Percentiles rank a stretch among this genome's conserved stretches.
phyloP scores from a whole-genome alignment of 1,140 invertebrate genomes.

The Coelopa frigida region DNA sequence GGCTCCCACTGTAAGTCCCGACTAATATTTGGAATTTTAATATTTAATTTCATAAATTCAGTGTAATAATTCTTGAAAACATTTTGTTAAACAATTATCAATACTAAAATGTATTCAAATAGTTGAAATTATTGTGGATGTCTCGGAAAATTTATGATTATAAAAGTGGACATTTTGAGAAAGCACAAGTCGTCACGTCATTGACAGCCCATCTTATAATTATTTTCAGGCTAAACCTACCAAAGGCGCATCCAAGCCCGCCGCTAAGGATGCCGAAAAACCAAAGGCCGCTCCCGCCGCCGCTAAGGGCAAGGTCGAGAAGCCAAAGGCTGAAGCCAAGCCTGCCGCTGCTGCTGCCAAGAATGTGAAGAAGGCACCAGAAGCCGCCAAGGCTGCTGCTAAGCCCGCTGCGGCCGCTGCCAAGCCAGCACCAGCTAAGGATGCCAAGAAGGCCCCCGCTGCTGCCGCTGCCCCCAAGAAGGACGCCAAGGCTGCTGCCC shows the following conservation, averaged over 20 bases:
- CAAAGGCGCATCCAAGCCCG: conserved; percentile 38
- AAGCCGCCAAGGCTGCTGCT: conserved; percentile 31
- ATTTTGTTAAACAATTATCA: conserved; percentile 10
- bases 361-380: conserved; percentile 40
- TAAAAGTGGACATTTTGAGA: background rate
- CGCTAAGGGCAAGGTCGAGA: conserved; percentile 44
- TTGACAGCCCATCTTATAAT: conserved; percentile 7
- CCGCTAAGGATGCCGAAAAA: conserved; percentile 38
- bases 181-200: conserved; percentile 1
- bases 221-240: conserved; percentile 32
- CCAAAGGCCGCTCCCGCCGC: conserved; percentile 36
- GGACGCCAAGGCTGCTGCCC: conserved; percentile 24
- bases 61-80: conserved; percentile 16
- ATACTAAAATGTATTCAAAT: conserved; percentile 2
- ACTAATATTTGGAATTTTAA: conserved; percentile 4
- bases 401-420: conserved; percentile 34
- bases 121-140: background rate
- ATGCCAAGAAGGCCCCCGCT: conserved; percentile 46
- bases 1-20: conserved; percentile 41
- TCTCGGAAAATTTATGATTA: background rate
- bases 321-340: conserved; percentile 42
- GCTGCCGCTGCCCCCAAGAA: conserved; percentile 19
- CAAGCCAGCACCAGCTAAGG: conserved; percentile 39
- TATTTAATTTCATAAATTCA: background rate
- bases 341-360: conserved; percentile 39